These are phyloP conservation scores for Helicoverpa armigera DNA, from an alignment of 1,140 invertebrate genomes.

Conservation along the genomic window DNA sequence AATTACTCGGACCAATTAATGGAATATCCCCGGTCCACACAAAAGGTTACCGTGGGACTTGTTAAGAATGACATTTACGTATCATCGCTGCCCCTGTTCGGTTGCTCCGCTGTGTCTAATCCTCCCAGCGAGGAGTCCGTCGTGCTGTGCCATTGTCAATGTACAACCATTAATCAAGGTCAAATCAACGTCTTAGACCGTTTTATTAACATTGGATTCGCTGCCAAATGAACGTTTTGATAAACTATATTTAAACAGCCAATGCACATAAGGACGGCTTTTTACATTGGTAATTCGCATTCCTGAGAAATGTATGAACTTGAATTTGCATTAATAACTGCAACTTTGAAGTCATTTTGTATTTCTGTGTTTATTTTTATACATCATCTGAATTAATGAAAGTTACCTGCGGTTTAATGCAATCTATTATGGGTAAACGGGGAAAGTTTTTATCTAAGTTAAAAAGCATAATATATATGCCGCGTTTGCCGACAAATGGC, in stretches of 20 bases:
- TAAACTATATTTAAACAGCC: conserved; percentile 45
- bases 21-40: neutral
- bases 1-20: conserved; percentile 25
- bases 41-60: conserved; percentile 47
- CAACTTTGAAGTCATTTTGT: conserved; percentile 11
- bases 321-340: conserved; percentile 38
- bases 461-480: conserved; percentile 5
- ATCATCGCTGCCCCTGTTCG: conserved; percentile 61
- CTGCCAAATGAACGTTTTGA: conserved; percentile 53
- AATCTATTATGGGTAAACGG: neutral
- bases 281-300: conserved; percentile 38
- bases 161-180: conserved; percentile 77
- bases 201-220: conserved; percentile 66
- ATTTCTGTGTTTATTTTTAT: neutral
- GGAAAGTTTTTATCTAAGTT: neutral
- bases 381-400: conserved; percentile 3
- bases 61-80: conserved; percentile 60
- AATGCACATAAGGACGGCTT: conserved; percentile 52
- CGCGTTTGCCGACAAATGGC: conserved; percentile 26
- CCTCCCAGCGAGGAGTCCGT: conserved; percentile 71
- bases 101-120: conserved; percentile 67
- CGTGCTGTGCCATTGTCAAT: conserved; percentile 81
- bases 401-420: neutral
- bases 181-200: conserved; percentile 63
- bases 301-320: conserved; percentile 22